These are phyloP conservation scores for Lithophane socia DNA, from an alignment of 2,888 invertebrate genomes.

Conservation along the genomic window DNA sequence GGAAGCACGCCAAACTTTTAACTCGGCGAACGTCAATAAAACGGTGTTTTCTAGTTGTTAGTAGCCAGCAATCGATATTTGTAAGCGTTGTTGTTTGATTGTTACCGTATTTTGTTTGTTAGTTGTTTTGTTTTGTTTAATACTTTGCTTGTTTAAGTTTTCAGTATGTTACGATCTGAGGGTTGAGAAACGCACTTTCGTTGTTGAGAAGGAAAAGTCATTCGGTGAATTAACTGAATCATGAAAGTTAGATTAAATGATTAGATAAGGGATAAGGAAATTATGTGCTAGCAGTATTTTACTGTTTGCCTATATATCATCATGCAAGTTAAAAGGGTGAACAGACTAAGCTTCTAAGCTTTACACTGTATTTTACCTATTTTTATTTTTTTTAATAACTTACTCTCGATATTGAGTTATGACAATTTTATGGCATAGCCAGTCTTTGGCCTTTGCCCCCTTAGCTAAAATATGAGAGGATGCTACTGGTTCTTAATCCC, in stretches of 20 bases:
- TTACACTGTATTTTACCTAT: no score
- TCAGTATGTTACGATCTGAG: constrained; percentile 21
- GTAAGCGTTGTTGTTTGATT: constrained; percentile 63
- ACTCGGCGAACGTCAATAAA: constrained; percentile 81
- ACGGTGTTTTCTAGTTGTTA: constrained; percentile 76
- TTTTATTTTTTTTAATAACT: no score
- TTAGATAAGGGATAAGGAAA: not conserved
- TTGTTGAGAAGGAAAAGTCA: not conserved
- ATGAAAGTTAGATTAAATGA: not conserved
- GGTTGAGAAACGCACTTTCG: not conserved
- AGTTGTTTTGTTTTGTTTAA: constrained; percentile 45
- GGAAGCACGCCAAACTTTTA: constrained; percentile 77
- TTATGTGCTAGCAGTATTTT: no score
- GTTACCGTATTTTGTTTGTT: constrained; percentile 43
- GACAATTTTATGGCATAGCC: not conserved
- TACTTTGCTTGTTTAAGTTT: constrained; percentile 25
- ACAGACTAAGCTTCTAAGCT: not conserved
- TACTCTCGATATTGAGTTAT: not conserved
- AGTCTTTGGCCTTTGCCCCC: no score
- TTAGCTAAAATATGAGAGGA: not conserved
- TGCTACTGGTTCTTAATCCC: not conserved
- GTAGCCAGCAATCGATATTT: constrained; percentile 78
- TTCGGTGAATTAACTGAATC: not conserved
- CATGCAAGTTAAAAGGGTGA: not conserved
- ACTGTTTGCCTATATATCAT: not conserved